Conservation (phyloP, 1,140 invertebrate species). For the Delia radicum region DNA sequence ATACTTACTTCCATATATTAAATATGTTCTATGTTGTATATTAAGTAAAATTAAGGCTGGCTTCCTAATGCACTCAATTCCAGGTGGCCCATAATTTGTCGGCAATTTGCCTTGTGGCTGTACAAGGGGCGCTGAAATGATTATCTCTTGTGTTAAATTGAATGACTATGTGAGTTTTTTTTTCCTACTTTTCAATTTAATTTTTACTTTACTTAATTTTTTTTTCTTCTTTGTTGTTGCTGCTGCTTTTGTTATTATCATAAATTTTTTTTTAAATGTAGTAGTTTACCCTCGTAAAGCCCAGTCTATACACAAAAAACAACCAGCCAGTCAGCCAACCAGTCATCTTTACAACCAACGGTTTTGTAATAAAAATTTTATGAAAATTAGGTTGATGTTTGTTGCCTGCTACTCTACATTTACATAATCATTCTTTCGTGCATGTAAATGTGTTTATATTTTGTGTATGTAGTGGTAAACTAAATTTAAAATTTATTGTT, state of each 20-base stretch:
- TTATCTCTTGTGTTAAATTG: conserved; percentile 23
- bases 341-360: neutral
- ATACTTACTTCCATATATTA: no score
- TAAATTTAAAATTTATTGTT: neutral
- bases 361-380: neutral
- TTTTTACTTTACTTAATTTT: neutral
- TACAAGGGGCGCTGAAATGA: conserved; percentile 9
- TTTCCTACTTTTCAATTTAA: neutral
- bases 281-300: neutral
- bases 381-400: neutral
- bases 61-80: conserved; percentile 20
- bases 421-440: neutral
- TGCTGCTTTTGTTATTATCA: neutral
- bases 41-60: neutral
- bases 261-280: neutral
- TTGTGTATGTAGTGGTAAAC: neutral
- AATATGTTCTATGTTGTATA: neutral
- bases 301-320: neutral
- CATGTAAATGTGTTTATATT: neutral
- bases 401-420: neutral
- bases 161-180: neutral
- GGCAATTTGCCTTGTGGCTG: conserved; percentile 12
- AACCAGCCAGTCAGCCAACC: neutral
- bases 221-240: neutral
- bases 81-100: conserved; percentile 20